Percentiles rank a stretch among this genome's conserved stretches.
Conservation (phyloP, 2,113 vertebrate species). For the Eclectus roratus region DNA sequence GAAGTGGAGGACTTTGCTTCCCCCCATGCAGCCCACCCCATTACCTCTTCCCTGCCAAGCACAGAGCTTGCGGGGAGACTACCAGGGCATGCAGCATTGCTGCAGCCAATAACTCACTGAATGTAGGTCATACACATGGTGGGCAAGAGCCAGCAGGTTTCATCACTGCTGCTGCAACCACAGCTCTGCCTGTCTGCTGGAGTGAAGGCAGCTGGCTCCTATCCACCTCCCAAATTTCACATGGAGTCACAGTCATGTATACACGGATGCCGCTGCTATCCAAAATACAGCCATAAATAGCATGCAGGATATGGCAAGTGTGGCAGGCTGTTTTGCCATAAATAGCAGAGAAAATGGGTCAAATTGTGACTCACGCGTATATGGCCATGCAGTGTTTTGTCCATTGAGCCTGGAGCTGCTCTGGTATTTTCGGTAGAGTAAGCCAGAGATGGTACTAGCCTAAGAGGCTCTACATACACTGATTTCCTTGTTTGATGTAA, state of each 20-base stretch:
- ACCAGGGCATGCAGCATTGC: background rate
- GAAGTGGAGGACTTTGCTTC: accelerated
- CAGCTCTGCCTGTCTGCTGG: accelerated
- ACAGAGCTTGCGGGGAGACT: accelerated
- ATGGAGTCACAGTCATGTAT: accelerated
- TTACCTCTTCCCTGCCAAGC: background rate
- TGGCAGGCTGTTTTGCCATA: background rate
- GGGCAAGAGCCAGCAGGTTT: background rate
- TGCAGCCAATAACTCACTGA: accelerated
- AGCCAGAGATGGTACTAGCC: background rate
- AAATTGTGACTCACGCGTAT: background rate
- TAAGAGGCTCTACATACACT: background rate
- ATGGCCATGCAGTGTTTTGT: background rate
- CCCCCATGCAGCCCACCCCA: background rate
- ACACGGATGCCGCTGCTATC: background rate
- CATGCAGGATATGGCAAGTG: background rate
- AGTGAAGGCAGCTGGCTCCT: background rate
- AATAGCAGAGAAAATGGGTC: constrained; percentile 38
- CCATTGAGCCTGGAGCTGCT: background rate
- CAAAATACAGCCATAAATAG: background rate
- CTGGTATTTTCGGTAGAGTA: background rate
- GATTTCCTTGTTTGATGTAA: background rate
- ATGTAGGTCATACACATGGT: accelerated
- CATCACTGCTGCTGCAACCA: accelerated
- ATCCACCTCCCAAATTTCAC: background rate